Evolutionary conservation across 2,888 invertebrate species (phyloP).

Genomic region (Agriotes lineatus): DNA sequence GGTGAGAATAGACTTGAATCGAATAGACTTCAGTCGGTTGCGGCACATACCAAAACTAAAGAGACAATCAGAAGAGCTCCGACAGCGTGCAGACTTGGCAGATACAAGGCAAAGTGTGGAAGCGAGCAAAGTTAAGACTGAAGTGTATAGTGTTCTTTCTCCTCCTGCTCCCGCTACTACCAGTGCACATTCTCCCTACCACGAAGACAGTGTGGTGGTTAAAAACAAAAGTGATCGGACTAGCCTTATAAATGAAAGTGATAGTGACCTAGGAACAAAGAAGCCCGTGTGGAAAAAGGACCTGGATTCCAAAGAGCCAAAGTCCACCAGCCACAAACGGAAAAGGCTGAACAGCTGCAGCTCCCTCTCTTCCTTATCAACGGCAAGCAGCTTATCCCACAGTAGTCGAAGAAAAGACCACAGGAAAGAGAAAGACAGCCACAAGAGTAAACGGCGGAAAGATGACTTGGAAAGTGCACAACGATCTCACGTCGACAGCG

Average conservation of each 20-base stretch:
- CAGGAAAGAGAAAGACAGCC: conserved; percentile 55
- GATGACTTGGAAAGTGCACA: conserved; percentile 54
- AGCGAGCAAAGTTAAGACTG: conserved; percentile 44
- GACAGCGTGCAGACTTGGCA: conserved; percentile 67
- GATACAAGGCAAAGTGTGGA: conserved; percentile 66
- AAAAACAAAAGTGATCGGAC: conserved; percentile 48
- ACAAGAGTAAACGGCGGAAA: conserved; percentile 61
- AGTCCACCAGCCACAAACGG: conserved; percentile 55
- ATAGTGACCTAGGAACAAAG: conserved; percentile 46
- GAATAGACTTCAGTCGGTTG: conserved; percentile 65
- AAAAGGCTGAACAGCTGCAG: conserved; percentile 64
- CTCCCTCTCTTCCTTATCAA: conserved; percentile 64
- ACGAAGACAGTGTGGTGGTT: conserved; percentile 58
- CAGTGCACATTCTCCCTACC: conserved; percentile 40
- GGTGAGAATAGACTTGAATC: conserved; percentile 59
- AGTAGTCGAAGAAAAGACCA: conserved; percentile 54
- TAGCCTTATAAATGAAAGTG: conserved; percentile 49
- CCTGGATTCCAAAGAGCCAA: conserved; percentile 42
- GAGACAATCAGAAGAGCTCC: conserved; percentile 66
- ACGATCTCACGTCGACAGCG: conserved; percentile 58
- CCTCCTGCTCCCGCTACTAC: conserved; percentile 54
- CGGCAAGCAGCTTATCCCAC: conserved; percentile 61
- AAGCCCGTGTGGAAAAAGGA: conserved; percentile 46
- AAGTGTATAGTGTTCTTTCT: conserved; percentile 35
- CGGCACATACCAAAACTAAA: conserved; percentile 60